phyloP scores from a whole-genome alignment of 2,888 invertebrate genomes.

The Andrena bucephala region DNA sequence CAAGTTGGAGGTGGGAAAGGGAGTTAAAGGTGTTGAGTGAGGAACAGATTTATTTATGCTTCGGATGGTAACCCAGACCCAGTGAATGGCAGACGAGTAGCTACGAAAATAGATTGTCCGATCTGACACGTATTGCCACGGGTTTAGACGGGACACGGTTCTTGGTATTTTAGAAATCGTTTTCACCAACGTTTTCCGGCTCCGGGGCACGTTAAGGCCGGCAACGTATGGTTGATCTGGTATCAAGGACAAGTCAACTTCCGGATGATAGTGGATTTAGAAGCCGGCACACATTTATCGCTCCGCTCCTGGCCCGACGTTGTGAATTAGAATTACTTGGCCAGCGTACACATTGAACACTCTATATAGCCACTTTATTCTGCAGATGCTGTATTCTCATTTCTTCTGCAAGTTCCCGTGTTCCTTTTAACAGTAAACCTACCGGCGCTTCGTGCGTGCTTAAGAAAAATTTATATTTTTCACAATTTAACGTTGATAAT shows the following conservation, averaged over 20 bases:
- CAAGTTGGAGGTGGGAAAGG: not conserved
- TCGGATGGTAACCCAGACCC: slow-evolving; percentile 23
- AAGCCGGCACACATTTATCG: slow-evolving; percentile 47
- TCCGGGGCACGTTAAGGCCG: slow-evolving; percentile 22
- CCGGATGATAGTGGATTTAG: slow-evolving; percentile 62
- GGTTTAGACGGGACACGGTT: not conserved
- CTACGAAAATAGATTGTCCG: slow-evolving; percentile 43
- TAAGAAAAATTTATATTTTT: too few relatives aligned
- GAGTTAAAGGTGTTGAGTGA: too few relatives aligned
- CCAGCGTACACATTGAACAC: not conserved
- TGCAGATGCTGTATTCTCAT: not conserved
- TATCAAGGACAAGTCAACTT: slow-evolving; percentile 67
- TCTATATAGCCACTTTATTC: not conserved
- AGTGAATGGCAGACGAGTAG: not conserved
- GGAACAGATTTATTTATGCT: not conserved
- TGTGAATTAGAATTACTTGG: slow-evolving; percentile 46
- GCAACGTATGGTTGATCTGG: slow-evolving; percentile 44
- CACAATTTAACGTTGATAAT: too few relatives aligned
- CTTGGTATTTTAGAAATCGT: slow-evolving; percentile 49
- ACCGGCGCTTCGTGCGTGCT: too few relatives aligned
- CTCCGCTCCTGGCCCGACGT: slow-evolving; percentile 20
- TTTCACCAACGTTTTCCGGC: slow-evolving; percentile 39
- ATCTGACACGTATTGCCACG: not conserved
- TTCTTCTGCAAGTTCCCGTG: not conserved
- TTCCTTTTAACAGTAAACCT: not conserved